Base-by-base conservation (phyloP, 37 sponge, comb jelly and placozoan species). In the Petrosia ficiformis region DNA sequence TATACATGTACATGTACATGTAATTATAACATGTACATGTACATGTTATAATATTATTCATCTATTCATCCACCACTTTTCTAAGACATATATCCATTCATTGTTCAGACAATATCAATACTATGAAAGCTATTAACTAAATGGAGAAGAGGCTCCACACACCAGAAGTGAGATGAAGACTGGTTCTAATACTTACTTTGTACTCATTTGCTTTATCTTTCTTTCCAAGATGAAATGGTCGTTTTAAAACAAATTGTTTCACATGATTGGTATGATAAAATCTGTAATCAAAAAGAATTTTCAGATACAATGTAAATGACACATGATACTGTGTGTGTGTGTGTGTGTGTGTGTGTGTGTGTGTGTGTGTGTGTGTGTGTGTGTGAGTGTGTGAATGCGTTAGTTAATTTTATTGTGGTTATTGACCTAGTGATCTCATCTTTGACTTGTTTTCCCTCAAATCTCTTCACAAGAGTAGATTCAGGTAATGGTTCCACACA, bases 181-280 rank as follows among this genome's bases (percentile, higher is more conserved):
- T 48, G 14, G 8, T 48, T 19, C 14, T 48, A 19, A 48, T 1
- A 39, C 89, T 35, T 43, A 90, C 84, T 69, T 80, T 88, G 83
- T 86, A 92, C 43, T 92, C 92, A 67, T 87, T 87, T 24, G 60
- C 67, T 40, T 86, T 87, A 71, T 83, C 87, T 48, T 92, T 92
- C 44, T 59, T 44, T 32, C 92, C 92, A 41, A 67, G 52, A 44
- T 83, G 88, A 39, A 92, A 82, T 11, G 87, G 87, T 32, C 92
- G 44, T 68, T 92, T 85, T 11, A 87, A 44, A 56, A 73, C 41
- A 73, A 92, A 92, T 39, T 73, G 71, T 34, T 67, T 70, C 36
- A 92, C 88, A 70, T 87, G 44, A 72, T 87, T 92, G 6, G 77
- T 74, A 3, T 71, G 72, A 35, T 83, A 85, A 80, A 83, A 92